These are phyloP conservation scores for Spatula clypeata DNA, from an alignment of 2,797 vertebrate genomes.

Conservation along the genomic window DNA sequence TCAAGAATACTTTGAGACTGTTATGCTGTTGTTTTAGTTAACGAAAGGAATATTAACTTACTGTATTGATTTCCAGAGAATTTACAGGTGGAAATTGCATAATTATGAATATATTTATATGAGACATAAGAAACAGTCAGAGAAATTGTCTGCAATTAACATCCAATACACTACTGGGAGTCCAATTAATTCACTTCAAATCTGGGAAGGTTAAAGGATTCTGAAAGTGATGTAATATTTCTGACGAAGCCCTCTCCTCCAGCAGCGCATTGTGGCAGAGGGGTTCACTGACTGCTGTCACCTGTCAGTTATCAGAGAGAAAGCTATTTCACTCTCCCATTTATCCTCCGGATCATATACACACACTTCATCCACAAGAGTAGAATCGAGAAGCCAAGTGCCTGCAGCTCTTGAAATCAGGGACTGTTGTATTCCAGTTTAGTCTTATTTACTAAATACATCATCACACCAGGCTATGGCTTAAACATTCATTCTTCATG, in stretches of 20 bases:
- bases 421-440: background rate
- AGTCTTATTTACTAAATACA: constrained; percentile 32
- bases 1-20: background rate
- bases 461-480: background rate
- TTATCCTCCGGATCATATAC: background rate
- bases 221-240: background rate
- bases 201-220: background rate
- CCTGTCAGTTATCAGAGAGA: background rate
- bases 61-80: background rate
- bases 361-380: background rate
- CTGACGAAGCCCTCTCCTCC: background rate
- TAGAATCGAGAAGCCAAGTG: accelerated
- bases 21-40: background rate
- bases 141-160: background rate
- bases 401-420: background rate
- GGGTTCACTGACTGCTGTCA: background rate
- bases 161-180: background rate
- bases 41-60: background rate
- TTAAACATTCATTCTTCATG: background rate
- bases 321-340: background rate
- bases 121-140: constrained; percentile 7
- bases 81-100: constrained; percentile 8
- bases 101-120: background rate
- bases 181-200: background rate
- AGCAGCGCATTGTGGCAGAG: background rate